Conservation (phyloP, 2,888 invertebrate species). For the Drosophila flavopinicola region DNA sequence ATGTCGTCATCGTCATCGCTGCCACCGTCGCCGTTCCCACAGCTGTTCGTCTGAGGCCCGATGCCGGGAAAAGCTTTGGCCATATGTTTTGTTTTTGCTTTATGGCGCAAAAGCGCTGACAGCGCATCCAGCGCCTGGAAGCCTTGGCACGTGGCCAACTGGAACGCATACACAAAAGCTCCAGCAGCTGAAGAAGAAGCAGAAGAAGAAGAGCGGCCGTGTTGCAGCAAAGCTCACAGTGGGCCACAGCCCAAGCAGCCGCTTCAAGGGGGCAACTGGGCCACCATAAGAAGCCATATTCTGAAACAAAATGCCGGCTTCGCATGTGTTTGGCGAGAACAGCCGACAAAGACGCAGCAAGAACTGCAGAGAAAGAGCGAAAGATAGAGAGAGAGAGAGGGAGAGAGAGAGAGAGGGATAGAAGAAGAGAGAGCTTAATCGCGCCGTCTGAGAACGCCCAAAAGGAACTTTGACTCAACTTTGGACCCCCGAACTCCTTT, state of each 20-base stretch:
- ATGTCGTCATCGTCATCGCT: conserved; percentile 41
- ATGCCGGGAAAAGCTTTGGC: conserved; percentile 51
- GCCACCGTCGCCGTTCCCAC: conserved; percentile 41
- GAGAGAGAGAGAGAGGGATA: background rate
- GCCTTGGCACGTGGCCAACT: conserved; percentile 66
- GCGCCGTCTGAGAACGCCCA: no score
- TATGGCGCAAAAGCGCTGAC: conserved; percentile 44
- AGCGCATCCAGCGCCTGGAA: conserved; percentile 47
- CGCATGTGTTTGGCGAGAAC: no score
- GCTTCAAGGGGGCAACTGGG: background rate
- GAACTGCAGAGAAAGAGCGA: background rate
- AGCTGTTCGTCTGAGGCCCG: conserved; percentile 55
- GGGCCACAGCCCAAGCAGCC: conserved; percentile 17
- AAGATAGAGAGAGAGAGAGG: background rate
- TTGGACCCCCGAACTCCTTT: conserved; percentile 2
- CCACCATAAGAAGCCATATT: conserved; percentile 23
- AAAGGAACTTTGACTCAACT: no score
- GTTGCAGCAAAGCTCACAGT: conserved; percentile 56
- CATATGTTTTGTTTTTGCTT: conserved; percentile 68
- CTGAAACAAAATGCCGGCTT: conserved; percentile 58
- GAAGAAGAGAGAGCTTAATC: conserved; percentile 28
- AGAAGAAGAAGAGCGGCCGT: conserved; percentile 11
- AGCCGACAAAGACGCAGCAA: background rate
- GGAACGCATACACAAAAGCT: conserved; percentile 51
- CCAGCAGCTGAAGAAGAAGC: no score